These are phyloP conservation scores for Oegoconia quadripuncta DNA, from an alignment of 2,888 invertebrate species.

Conservation along the genomic window DNA sequence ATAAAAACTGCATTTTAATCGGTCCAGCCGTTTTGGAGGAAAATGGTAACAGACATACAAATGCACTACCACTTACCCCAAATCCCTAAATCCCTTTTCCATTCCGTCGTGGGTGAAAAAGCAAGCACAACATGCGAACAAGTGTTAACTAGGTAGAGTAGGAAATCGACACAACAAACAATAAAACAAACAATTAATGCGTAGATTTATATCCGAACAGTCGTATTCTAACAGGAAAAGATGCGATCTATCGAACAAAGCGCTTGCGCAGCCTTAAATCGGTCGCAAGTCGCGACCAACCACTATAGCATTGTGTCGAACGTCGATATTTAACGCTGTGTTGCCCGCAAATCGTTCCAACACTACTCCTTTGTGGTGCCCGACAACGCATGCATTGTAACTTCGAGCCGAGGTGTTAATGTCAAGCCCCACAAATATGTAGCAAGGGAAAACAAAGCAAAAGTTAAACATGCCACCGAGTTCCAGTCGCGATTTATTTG, in stretches of 20 bases:
- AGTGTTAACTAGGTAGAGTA: neutral
- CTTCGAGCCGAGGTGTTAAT: conserved; percentile 43
- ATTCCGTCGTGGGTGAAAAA: too few relatives aligned
- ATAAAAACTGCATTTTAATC: too few relatives aligned
- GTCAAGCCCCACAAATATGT: conserved; percentile 54
- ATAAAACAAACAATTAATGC: conserved; percentile 17
- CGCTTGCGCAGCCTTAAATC: conserved; percentile 47
- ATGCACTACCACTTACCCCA: too few relatives aligned
- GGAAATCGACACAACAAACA: conserved; percentile 17
- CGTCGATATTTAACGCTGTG: conserved; percentile 55
- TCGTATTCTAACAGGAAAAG: conserved; percentile 55
- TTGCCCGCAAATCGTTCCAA: conserved; percentile 52
- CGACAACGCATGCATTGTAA: conserved; percentile 47
- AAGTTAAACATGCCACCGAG: conserved; percentile 37
- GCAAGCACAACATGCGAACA: too few relatives aligned
- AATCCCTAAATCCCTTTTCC: too few relatives aligned
- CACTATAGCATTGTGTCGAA: conserved; percentile 41
- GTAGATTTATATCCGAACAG: conserved; percentile 16
- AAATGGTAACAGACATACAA: too few relatives aligned
- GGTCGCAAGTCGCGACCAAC: conserved; percentile 30
- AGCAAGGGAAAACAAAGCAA: conserved; percentile 48
- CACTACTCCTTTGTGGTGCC: conserved; percentile 45
- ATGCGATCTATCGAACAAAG: conserved; percentile 58
- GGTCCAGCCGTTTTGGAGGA: too few relatives aligned
- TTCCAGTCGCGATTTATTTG: conserved; percentile 48